Percentiles rank a stretch among this genome's conserved stretches.
phyloP scores from a whole-genome alignment of 2,797 vertebrate genomes.

The Rhinella marina region DNA sequence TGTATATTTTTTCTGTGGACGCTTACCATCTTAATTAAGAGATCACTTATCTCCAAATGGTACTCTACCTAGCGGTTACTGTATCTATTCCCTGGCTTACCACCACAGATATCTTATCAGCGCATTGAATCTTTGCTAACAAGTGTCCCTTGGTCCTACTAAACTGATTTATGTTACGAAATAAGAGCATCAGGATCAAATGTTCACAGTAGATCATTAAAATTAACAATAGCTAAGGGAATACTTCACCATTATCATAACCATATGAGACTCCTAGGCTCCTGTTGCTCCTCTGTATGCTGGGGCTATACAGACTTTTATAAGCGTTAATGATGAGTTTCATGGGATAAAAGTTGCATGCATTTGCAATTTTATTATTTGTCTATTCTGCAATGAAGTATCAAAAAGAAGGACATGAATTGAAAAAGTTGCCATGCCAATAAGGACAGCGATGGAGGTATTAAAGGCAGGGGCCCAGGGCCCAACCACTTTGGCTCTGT shows the following conservation, averaged over 20 bases:
- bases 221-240: neutral
- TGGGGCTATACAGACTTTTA: neutral
- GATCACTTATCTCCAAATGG: constrained; percentile 35
- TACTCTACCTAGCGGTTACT: neutral
- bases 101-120: neutral
- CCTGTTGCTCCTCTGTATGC: neutral
- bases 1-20: neutral
- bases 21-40: constrained; percentile 38
- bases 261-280: neutral
- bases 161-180: neutral
- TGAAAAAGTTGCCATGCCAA: no score
- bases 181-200: neutral
- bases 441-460: no score
- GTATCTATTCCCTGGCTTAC: neutral
- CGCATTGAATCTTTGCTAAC: neutral
- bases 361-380: neutral
- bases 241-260: neutral
- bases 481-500: no score
- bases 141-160: neutral
- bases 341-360: neutral
- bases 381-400: neutral
- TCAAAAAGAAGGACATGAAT: neutral
- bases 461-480: no score
- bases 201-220: neutral
- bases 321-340: neutral